Evolutionary conservation across 92 coral and sea anemone genomes (phyloP).

Genomic region (Palythoa grandis): DNA sequence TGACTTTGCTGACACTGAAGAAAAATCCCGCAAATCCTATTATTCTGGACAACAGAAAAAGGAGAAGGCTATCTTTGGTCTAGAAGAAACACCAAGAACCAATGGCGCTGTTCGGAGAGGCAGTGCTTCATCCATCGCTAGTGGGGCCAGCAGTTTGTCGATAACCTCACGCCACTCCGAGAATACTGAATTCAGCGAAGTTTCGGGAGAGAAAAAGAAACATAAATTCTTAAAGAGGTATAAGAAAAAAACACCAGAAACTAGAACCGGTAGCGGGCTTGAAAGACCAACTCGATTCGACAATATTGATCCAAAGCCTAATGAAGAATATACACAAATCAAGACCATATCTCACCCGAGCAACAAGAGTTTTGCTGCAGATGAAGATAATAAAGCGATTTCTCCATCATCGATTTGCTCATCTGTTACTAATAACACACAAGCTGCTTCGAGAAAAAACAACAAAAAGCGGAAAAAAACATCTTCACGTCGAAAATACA

Average conservation of each 20-base stretch:
- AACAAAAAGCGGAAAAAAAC: not conserved
- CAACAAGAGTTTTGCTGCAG: not conserved
- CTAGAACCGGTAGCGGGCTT: not conserved
- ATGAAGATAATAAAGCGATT: not conserved
- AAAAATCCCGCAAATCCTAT: too few relatives aligned
- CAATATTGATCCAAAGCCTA: too few relatives aligned
- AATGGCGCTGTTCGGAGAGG: not conserved
- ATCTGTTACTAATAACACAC: not conserved
- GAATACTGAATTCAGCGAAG: too few relatives aligned
- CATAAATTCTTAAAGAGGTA: not conserved
- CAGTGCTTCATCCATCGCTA: constrained; percentile 1
- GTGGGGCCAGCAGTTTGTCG: constrained; percentile 16
- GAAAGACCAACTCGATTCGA: not conserved
- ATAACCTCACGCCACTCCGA: not conserved
- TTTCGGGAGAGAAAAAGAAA: not conserved
- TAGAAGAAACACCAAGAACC: too few relatives aligned
- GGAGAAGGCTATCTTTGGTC: too few relatives aligned
- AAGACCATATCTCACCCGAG: not conserved
- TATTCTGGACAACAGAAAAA: too few relatives aligned
- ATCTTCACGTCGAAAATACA: not conserved
- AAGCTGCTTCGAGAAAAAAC: not conserved
- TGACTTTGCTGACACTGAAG: too few relatives aligned
- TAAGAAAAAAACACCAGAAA: not conserved
- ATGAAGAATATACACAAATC: too few relatives aligned
- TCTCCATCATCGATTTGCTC: not conserved